A percentile compares a stretch with the other conserved stretches of the same genome.
Conservation (phyloP, 2,113 vertebrate species). For the human (Homo sapiens) region DNA sequence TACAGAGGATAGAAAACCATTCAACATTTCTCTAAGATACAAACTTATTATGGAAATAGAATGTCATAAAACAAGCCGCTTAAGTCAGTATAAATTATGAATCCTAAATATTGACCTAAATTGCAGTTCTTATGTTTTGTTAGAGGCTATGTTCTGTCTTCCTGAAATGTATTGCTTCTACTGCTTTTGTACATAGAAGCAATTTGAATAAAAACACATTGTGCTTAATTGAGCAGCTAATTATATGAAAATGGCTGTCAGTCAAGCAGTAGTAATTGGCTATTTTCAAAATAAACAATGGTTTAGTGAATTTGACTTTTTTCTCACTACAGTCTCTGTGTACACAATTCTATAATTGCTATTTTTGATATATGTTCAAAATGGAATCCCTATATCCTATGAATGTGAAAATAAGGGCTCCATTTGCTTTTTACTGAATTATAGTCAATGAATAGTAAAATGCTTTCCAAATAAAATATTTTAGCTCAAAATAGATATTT, state of each 20-base stretch:
- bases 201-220: conserved; percentile 53
- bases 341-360: not conserved
- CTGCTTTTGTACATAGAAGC: not conserved
- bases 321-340: not conserved
- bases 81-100: conserved; percentile 8
- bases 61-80: not conserved
- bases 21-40: not conserved
- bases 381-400: not conserved
- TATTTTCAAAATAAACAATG: conserved; percentile 58
- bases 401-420: not conserved
- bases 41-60: not conserved
- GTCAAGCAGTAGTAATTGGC: conserved; percentile 48
- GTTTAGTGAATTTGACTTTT: not conserved
- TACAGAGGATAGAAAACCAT: not conserved
- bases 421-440: not conserved
- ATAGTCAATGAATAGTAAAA: not conserved
- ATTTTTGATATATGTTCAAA: not conserved
- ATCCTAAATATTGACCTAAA: conserved; percentile 36
- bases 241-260: conserved; percentile 49
- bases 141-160: not conserved
- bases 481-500: not conserved
- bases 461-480: not conserved
- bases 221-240: conserved; percentile 62
- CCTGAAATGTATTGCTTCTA: not conserved
- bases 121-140: not conserved